Conservation (phyloP, 2,888 invertebrate species). For the Pogonocherus hispidulus region DNA sequence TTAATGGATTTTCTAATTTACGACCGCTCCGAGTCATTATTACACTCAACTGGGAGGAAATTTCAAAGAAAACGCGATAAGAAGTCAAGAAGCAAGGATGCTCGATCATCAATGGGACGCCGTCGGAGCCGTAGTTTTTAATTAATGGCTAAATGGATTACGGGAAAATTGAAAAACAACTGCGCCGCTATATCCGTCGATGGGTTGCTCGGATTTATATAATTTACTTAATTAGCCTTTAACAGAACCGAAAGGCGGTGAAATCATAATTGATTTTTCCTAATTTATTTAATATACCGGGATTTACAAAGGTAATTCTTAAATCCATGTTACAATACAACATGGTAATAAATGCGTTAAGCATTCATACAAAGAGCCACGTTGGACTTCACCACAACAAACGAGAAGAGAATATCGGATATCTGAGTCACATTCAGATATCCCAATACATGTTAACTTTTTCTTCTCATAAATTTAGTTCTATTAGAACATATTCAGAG, state of each 20-base stretch:
- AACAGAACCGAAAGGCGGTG: neutral
- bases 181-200: slow-evolving; percentile 6
- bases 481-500: too few relatives aligned
- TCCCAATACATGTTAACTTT: too few relatives aligned
- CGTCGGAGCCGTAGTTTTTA: slow-evolving; percentile 17
- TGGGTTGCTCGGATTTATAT: slow-evolving; percentile 8
- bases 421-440: too few relatives aligned
- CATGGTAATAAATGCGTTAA: too few relatives aligned
- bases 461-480: too few relatives aligned
- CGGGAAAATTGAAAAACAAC: slow-evolving; percentile 24
- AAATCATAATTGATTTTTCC: neutral
- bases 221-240: slow-evolving; percentile 25
- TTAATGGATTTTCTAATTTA: slow-evolving; percentile 4
- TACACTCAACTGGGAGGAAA: slow-evolving; percentile 4
- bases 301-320: neutral
- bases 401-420: too few relatives aligned
- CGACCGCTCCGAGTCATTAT: slow-evolving; percentile 16
- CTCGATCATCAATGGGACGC: slow-evolving; percentile 19
- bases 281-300: neutral
- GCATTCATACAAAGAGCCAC: too few relatives aligned
- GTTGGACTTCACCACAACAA: too few relatives aligned
- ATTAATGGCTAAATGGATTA: slow-evolving; percentile 26
- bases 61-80: slow-evolving; percentile 16
- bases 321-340: neutral
- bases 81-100: slow-evolving; percentile 21